These are phyloP conservation scores for Dynastes tityus DNA, from an alignment of 2,888 invertebrate genomes.

Conservation along the genomic window DNA sequence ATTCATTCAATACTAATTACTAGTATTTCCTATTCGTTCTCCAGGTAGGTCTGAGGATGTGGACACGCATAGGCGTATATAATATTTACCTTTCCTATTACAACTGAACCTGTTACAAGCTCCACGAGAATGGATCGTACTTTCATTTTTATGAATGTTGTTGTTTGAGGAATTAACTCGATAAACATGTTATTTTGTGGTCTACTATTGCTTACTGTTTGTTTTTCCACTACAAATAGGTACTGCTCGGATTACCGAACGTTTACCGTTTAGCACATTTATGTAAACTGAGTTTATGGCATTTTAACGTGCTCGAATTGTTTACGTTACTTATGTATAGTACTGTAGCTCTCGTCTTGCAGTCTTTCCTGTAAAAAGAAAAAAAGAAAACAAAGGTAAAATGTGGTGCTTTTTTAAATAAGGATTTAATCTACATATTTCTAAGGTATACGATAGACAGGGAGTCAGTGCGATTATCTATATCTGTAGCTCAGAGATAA, in stretches of 20 bases:
- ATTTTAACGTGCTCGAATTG: not conserved
- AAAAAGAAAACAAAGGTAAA: no score
- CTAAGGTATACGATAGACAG: no score
- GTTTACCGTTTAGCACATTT: constrained; percentile 28
- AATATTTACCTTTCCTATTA: constrained; percentile 38
- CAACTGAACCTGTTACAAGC: constrained; percentile 43
- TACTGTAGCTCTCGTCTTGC: not conserved
- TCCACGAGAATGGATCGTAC: constrained; percentile 20
- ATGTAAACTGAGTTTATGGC: constrained; percentile 23
- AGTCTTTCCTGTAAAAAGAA: not conserved
- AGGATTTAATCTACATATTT: no score
- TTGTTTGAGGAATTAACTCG: constrained; percentile 24
- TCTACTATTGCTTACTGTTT: constrained; percentile 11
- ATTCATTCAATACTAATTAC: constrained; percentile 47
- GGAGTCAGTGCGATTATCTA: no score
- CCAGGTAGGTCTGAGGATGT: constrained; percentile 16
- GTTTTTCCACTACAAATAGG: constrained; percentile 27
- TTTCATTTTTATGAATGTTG: constrained; percentile 43
- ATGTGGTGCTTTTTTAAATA: no score
- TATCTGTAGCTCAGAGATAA: no score
- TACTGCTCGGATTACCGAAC: constrained; percentile 7
- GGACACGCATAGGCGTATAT: not conserved
- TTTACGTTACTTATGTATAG: not conserved
- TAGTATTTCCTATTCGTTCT: constrained; percentile 34
- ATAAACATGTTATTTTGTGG: constrained; percentile 23